Conservation (phyloP, 2,888 invertebrate genomes). For the Pristionchus exspectatus region DNA sequence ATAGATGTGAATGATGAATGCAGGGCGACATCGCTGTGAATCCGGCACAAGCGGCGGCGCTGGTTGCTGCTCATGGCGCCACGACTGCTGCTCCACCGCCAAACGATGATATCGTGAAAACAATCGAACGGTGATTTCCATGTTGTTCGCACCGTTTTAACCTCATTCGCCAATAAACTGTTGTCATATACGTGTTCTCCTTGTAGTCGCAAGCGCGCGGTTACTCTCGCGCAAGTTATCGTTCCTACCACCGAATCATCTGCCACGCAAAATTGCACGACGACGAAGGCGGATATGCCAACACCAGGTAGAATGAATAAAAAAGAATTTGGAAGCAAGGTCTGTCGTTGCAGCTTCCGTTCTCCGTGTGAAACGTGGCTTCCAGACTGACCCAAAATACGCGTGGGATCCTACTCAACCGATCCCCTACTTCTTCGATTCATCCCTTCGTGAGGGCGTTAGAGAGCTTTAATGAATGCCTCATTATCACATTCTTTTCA, state of each 20-base stretch:
- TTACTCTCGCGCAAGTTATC: neutral
- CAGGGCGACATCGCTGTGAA: conserved; percentile 49
- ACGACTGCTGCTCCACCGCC: neutral
- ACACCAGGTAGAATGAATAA: too few species aligned
- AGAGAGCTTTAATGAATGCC: too few species aligned
- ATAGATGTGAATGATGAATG: too few species aligned
- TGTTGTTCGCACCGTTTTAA: too few species aligned
- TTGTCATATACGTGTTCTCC: too few species aligned
- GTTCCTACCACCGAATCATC: too few species aligned
- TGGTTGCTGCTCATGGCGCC: neutral
- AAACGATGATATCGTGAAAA: neutral
- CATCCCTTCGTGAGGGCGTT: neutral
- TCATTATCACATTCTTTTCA: too few species aligned
- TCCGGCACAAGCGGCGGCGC: neutral
- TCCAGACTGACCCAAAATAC: conserved; percentile 47
- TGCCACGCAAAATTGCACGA: neutral
- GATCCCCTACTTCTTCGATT: conserved; percentile 54
- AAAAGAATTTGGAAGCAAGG: too few species aligned
- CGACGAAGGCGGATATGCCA: too few species aligned
- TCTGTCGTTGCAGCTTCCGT: neutral
- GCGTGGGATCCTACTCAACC: conserved; percentile 15
- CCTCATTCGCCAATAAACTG: too few species aligned
- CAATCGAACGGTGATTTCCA: neutral
- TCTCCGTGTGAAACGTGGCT: conserved; percentile 29
- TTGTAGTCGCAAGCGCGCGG: neutral